Evolutionary conservation across 2,888 invertebrate genomes (phyloP), one percentile per base, ranked within the genome.

Genomic region (Venusia cambrica): DNA sequence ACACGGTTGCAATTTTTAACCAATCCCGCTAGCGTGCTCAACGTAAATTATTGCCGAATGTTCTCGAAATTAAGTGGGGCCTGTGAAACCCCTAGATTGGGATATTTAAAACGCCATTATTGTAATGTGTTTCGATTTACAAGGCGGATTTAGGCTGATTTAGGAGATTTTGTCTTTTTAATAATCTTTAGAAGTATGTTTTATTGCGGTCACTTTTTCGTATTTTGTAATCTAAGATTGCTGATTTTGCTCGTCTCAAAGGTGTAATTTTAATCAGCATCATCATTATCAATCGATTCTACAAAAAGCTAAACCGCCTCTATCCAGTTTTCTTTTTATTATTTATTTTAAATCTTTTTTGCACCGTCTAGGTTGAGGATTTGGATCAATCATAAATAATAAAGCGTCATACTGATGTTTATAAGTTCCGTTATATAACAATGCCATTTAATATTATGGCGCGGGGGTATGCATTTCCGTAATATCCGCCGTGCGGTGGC

Each of bases 1-100:
- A 76, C 76, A 76, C 34, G 73, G 47, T 44, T 54, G 51, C 64
- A 71, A 79, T 81, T 81, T 81, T 80, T 76, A 73, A 68, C 65
- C 71, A 62, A 73, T 76, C 75, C 67, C 61, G 12, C 31, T 5
- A n/a, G 9, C 25, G 15, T n/a, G n/a, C n/a, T n/a, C n/a, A n/a
- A n/a, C n/a, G 24, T 36, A 24, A 29, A 8, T 19, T 19, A 29
- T 34, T 6, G 18, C 36, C 14, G 35, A 13, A 28, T 36, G 18
- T 19, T 10, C 27, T 8, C 11, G 9, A 29, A 36, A 36, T 36
- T 36, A 25, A 36, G 29, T 29, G 29, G 29, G n/a, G 21, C 15
- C n/a, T 12, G 29, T 29, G 29, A 24, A n/a, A 16, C 15, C n/a
- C 13, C 18, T 29, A 36, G 29, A 36, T 29, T 29, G 36, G 11